Evolutionary conservation across 2,113 vertebrate genomes (phyloP), one percentile per base, ranked within the genome.

Genomic region (Arvicanthis niloticus): DNA sequence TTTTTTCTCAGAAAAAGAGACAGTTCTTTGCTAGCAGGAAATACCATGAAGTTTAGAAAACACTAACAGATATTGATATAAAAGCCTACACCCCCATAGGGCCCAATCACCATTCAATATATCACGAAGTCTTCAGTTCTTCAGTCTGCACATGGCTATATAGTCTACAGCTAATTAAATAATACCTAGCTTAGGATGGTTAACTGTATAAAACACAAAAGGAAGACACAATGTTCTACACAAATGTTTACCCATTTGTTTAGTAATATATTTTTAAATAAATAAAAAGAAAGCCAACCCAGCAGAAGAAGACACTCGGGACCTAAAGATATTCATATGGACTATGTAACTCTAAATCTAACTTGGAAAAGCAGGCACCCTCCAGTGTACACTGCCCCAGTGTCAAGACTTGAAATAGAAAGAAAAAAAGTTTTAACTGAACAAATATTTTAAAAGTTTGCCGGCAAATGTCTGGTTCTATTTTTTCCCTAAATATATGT

Each of bases 161-260:
- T 90, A 94, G 84, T 89, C 37, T 70, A 40, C 93, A 96, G 98
- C 98, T 98, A 98, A 96, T 68, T 91, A 98, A 96, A 97, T 88
- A 97, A 96, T 37, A 88, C 37, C 34, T 95, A 92, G 58, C 86
- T 78, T 48, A 97, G 91, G 40, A 89, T 89, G 90, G 95, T n/a
- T 65, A 95, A 9, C 73, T n/a, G 62, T 85, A 82, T 26, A 97
- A 98, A 97, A 98, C 56, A 96, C 0, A 96, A 97, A 97, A 15
- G 19, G 9, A 65, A 80, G 93, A 34, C 1, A 95, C 42, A 91
- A n/a, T 77, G 51, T 87, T 87, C 73, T 95, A 86, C 84, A 95
- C 24, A 87, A 96, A 89, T 7, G 5, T 37, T 91, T 75, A 87
- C 21, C 53, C 58, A 51, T 26, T 94, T 82, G 12, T 62, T 85